Evolutionary conservation across 2,888 invertebrate genomes (phyloP).

Genomic region (Phengaris arion): DNA sequence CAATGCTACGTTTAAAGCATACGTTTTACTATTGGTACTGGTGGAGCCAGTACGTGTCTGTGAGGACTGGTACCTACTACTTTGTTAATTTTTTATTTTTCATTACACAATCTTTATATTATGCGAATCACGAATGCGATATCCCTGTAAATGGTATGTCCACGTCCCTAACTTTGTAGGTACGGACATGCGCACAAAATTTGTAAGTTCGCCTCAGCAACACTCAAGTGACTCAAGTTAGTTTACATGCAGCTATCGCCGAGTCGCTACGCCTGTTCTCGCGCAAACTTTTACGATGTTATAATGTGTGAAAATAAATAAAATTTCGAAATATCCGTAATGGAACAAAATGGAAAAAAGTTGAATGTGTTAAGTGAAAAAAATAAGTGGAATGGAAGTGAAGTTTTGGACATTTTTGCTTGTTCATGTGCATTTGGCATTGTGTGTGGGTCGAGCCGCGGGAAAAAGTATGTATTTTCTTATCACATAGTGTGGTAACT

Average conservation of each 20-base stretch:
- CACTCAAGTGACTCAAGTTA: not conserved
- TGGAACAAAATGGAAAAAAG: constrained; percentile 62
- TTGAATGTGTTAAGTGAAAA: constrained; percentile 42
- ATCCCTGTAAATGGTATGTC: not conserved
- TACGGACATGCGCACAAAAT: constrained; percentile 58
- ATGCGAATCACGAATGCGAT: not conserved
- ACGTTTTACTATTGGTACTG: too few relatives aligned
- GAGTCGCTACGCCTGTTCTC: constrained; percentile 46
- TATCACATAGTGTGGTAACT: not conserved
- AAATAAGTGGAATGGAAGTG: constrained; percentile 70
- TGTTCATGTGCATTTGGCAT: constrained; percentile 52
- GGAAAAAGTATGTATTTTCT: not conserved
- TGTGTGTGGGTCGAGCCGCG: constrained; percentile 47
- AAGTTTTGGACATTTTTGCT: constrained; percentile 62
- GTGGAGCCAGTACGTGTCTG: too few relatives aligned
- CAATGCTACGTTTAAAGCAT: too few relatives aligned
- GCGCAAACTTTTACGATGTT: constrained; percentile 47
- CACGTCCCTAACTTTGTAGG: constrained; percentile 34
- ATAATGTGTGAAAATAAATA: constrained; percentile 32
- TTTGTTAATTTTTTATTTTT: too few relatives aligned
- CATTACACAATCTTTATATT: too few relatives aligned
- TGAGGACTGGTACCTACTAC: too few relatives aligned
- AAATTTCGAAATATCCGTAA: constrained; percentile 48
- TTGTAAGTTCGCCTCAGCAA: constrained; percentile 20
- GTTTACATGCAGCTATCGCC: constrained; percentile 52